Evolutionary conservation across 2,797 vertebrate genomes (phyloP), one percentile per base, ranked within the genome.

Genomic region (Brachyalestes nurse): DNA sequence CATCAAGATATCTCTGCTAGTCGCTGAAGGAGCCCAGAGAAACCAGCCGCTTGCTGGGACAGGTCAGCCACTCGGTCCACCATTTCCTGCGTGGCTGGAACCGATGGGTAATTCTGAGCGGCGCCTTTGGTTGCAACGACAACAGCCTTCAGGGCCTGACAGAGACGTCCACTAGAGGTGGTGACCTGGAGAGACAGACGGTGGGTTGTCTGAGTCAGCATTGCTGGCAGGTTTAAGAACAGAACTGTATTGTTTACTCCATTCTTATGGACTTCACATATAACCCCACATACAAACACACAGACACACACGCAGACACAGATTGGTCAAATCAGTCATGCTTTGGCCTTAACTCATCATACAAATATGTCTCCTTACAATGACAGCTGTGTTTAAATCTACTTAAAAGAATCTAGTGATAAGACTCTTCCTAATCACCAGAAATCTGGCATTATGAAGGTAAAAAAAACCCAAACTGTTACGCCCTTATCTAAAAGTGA

Each of bases 61-160:
- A 98, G 94, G 86, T 97, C 95, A 0, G 93, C 93, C 10, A 98
- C 96, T 0, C 95, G 90, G 82, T 95, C 94, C 14, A 93, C 93
- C 96, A 97, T 96, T 89, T 97, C 96, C 87, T 95, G 96, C 2
- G 93, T 92, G 0, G 96, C 95, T 0, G 95, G 90, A 21, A 93
- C 88, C 0, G 96, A 97, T 0, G 97, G 97, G 90, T 97, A 97
- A 88, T 95, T 95, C 79, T 97, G 92, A 42, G 96, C 97, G 0
- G 96, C 97, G 0, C 94, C 95, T 87, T 98, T 98, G 70, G 97
- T 96, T 6, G 96, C 95, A 69, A 97, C 94, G 1, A 97, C 97
- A 0, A 97, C 95, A 8, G 95, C 90, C 84, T 96, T 95, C 78
- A 98, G 86, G 64, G 96, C 94, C 84, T 97, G 96, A 89, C 96